phyloP scores from a whole-genome alignment of 2,797 vertebrate species.

The Notamacropus eugenii region DNA sequence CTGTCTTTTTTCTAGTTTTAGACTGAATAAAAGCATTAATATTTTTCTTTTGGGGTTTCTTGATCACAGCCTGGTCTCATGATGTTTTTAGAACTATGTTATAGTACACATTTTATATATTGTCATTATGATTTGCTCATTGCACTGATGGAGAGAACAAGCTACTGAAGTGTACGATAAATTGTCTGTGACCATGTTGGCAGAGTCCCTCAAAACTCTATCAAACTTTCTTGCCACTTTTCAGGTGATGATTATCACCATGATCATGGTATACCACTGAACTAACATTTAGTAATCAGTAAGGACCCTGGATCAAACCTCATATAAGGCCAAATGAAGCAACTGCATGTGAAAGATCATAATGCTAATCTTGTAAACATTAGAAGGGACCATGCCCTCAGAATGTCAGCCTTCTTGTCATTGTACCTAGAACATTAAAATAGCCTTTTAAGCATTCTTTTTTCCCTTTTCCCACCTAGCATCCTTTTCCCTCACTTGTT shows the following conservation, averaged over 20 bases:
- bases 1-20: neutral
- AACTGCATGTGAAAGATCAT: neutral
- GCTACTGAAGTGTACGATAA: neutral
- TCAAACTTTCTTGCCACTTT: neutral
- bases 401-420: neutral
- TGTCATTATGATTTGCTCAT: neutral
- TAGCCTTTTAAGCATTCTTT: neutral
- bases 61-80: neutral
- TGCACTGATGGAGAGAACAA: neutral
- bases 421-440: neutral
- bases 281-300: neutral
- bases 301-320: neutral
- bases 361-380: neutral
- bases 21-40: neutral
- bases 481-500: neutral
- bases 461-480: neutral
- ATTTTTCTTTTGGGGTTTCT: neutral
- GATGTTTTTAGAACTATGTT: neutral
- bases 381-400: neutral
- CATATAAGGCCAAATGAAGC: neutral
- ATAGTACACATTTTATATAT: neutral
- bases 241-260: neutral
- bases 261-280: neutral
- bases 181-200: neutral
- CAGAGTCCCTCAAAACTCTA: neutral